Conservation (phyloP, 1,140 invertebrate species). For the Helicoverpa armigera region DNA sequence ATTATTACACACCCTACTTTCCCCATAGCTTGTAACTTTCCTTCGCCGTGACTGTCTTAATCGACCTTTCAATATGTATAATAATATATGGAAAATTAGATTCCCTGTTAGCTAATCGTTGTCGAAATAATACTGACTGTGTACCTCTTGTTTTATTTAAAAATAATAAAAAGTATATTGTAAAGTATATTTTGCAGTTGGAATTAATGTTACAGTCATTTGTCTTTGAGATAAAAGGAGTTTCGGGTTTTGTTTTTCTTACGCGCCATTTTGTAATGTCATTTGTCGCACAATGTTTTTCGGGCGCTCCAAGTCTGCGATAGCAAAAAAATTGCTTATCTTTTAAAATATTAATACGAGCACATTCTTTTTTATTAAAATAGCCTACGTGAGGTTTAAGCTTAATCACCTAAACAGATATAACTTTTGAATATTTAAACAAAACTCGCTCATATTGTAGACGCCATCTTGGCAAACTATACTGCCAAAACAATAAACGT, state of each 20-base stretch:
- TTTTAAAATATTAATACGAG: constrained; percentile 33
- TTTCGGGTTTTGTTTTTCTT: constrained; percentile 54
- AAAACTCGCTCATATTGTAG: constrained; percentile 35
- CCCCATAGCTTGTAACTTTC: constrained; percentile 40
- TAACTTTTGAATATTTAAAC: constrained; percentile 52
- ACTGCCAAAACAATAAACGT: constrained; percentile 42
- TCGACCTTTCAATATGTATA: constrained; percentile 45
- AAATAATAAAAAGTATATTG: constrained; percentile 58
- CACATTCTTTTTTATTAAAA: constrained; percentile 43
- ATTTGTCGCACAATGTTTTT: constrained; percentile 32
- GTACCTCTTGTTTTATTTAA: constrained; percentile 61
- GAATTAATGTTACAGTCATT: constrained; percentile 61
- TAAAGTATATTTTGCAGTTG: constrained; percentile 59
- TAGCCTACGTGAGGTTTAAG: constrained; percentile 40
- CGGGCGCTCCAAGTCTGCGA: constrained; percentile 12
- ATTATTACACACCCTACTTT: constrained; percentile 32
- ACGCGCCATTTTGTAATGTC: constrained; percentile 44
- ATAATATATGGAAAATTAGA: constrained; percentile 58
- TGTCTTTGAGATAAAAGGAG: constrained; percentile 59
- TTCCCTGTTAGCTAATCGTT: constrained; percentile 67
- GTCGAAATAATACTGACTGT: constrained; percentile 61
- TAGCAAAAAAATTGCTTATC: constrained; percentile 37
- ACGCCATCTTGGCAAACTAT: constrained; percentile 47
- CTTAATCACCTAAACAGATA: constrained; percentile 37
- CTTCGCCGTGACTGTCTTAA: constrained; percentile 45